Evolutionary conservation across 2,113 vertebrate genomes (phyloP).

Genomic region (Caretta caretta): DNA sequence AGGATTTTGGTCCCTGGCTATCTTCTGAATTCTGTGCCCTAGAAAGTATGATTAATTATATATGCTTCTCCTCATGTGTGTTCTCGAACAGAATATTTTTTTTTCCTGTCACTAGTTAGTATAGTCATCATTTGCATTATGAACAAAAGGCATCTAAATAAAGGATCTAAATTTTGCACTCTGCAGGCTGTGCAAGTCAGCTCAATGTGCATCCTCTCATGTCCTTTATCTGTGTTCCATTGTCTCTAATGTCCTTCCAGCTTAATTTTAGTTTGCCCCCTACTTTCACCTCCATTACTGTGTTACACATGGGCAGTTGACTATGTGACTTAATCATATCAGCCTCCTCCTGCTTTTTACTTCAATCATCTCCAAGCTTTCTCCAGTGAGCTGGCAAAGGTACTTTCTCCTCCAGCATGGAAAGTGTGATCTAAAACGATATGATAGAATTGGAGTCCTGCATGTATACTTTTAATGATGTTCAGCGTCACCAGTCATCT

Average conservation of each 20-base stretch:
- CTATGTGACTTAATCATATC: conserved; percentile 48
- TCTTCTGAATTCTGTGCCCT: conserved; percentile 36
- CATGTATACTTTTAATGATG: conserved; percentile 40
- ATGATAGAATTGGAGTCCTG: conserved; percentile 26
- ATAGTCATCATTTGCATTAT: neutral
- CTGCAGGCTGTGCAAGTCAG: neutral
- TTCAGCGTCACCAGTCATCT: conserved; percentile 16
- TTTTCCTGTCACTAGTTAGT: neutral
- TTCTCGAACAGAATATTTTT: neutral
- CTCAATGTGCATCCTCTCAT: neutral
- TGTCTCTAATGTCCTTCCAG: conserved; percentile 51
- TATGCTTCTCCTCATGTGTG: neutral
- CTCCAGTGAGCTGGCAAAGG: conserved; percentile 52
- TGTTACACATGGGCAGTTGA: conserved; percentile 65
- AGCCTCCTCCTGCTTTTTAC: conserved; percentile 55
- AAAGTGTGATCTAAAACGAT: conserved; percentile 44
- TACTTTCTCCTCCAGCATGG: neutral
- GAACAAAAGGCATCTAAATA: neutral
- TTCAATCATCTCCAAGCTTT: conserved; percentile 70
- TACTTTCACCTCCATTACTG: conserved; percentile 51
- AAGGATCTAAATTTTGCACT: neutral
- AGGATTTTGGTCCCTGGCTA: conserved; percentile 17
- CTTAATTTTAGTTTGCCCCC: conserved; percentile 67
- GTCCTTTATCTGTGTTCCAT: neutral
- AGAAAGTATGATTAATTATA: conserved; percentile 31